Conservation (phyloP, 2,888 invertebrate species). For the Coelopa pilipes region DNA sequence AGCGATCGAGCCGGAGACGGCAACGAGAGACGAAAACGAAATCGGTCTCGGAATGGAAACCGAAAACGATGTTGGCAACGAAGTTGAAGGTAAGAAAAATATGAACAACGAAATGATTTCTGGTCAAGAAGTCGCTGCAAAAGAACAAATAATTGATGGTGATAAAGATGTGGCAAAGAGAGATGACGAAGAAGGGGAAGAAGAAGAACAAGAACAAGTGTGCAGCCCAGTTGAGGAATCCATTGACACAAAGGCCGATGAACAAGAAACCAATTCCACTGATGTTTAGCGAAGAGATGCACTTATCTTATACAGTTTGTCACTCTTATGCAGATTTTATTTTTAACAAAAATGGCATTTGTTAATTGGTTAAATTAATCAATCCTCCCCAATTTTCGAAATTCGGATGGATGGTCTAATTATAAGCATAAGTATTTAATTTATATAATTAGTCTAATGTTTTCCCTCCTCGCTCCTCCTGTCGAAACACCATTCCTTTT, state of each 20-base stretch:
- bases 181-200: neutral
- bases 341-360: no score
- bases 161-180: conserved; percentile 13
- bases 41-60: neutral
- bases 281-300: conserved; percentile 41
- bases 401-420: no score
- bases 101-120: neutral
- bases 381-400: no score
- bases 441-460: no score
- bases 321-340: no score
- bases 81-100: conserved; percentile 7
- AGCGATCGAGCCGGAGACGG: neutral
- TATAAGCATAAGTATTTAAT: no score
- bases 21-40: neutral
- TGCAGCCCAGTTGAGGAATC: conserved; percentile 25
- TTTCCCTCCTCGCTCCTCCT: no score
- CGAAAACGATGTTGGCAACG: conserved; percentile 35
- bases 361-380: no score
- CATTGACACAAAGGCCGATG: conserved; percentile 2
- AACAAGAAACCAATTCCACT: conserved; percentile 32
- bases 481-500: no score
- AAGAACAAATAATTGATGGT: neutral
- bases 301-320: no score
- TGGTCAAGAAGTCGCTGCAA: neutral
- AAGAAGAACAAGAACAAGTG: neutral